A percentile compares a stretch with the other conserved stretches of the same genome.
Evolutionary conservation across 2,113 vertebrate species (phyloP).

Genomic region (Willisornis vidua): DNA sequence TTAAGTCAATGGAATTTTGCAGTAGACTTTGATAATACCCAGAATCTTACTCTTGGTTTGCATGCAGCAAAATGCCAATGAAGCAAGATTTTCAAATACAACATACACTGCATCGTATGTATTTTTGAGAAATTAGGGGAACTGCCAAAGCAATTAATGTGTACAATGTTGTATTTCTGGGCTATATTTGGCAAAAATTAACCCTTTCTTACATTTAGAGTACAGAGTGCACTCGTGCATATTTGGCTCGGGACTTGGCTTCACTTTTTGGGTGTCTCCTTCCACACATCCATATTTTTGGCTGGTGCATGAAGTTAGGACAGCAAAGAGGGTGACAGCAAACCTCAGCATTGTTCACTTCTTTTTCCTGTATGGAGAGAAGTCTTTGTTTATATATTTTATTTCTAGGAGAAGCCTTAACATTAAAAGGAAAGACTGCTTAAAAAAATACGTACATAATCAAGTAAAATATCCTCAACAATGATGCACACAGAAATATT

Average conservation of each 20-base stretch:
- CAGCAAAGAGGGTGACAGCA: conserved; percentile 23
- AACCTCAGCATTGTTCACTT: conserved; percentile 40
- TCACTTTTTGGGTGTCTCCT: conserved; percentile 60
- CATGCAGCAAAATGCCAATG: not conserved
- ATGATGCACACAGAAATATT: not conserved
- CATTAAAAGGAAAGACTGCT: not conserved
- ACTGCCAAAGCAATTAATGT: not conserved
- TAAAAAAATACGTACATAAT: not conserved
- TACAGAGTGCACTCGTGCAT: conserved; percentile 71
- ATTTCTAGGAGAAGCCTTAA: not conserved
- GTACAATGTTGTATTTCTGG: not conserved
- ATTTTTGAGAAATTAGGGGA: not conserved
- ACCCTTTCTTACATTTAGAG: conserved; percentile 67
- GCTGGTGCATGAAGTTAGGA: not conserved
- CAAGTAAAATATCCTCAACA: not conserved
- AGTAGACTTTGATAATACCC: not conserved
- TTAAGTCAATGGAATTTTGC: not conserved
- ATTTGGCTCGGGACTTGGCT: conserved; percentile 56
- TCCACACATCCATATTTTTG: conserved; percentile 48
- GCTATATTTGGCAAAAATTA: not conserved
- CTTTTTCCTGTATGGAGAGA: conserved; percentile 18
- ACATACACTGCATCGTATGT: not conserved
- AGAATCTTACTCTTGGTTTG: not conserved
- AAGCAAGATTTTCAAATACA: not conserved
- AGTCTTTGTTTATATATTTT: not conserved